phyloP scores from a whole-genome alignment of 1,140 invertebrate genomes.

The Chlorops oryzae region DNA sequence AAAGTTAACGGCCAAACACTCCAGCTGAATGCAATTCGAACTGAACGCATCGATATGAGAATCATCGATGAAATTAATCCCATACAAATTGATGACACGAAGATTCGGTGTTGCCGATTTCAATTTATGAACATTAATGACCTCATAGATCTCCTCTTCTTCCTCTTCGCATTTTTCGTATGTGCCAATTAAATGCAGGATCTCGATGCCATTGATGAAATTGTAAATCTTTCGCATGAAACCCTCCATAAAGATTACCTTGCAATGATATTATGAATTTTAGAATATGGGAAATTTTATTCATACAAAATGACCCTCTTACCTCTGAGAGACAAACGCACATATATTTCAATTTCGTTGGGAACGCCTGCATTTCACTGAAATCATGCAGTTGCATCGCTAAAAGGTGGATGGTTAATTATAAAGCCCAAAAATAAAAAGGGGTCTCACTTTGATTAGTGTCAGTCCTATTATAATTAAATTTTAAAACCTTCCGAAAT shows the following conservation, averaged over 20 bases:
- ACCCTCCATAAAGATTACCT: constrained; percentile 99
- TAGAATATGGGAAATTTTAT: no score
- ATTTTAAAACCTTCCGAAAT: no score
- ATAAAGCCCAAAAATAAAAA: no score
- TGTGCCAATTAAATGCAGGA: constrained; percentile 95
- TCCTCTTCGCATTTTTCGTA: constrained; percentile 99
- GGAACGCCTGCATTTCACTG: constrained; percentile 96
- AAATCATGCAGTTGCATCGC: constrained; percentile 99
- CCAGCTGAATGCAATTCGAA: constrained; percentile 90
- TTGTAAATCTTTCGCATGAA: constrained; percentile 99
- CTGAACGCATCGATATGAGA: constrained; percentile 97
- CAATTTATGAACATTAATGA: constrained; percentile 97
- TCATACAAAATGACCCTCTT: no score
- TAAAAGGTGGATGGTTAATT: constrained; percentile 25
- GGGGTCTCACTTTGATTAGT: no score
- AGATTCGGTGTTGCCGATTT: constrained; percentile 95
- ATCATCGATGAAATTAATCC: constrained; percentile 97
- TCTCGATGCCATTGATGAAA: constrained; percentile 97
- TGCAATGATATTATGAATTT: background rate
- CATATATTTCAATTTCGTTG: constrained; percentile 93
- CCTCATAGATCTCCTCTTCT: constrained; percentile 99
- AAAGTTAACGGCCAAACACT: constrained; percentile 94
- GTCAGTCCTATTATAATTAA: no score
- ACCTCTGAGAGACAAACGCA: constrained; percentile 93
- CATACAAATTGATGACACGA: constrained; percentile 91